Evolutionary conservation across 2,888 invertebrate genomes (phyloP).

Genomic region (Fragum sueziense): DNA sequence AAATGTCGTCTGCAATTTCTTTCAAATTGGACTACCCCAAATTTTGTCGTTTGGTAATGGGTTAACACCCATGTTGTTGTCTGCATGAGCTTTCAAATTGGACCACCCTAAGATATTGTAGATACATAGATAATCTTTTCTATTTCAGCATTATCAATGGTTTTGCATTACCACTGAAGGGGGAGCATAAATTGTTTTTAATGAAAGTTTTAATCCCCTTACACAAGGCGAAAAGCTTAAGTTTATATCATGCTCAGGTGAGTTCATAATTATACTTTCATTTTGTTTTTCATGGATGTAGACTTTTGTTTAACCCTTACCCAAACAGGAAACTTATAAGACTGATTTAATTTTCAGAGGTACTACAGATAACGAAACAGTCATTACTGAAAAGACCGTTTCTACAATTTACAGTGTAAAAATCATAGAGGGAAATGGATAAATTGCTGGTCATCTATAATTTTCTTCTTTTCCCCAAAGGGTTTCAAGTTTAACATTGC

Average conservation of each 20-base stretch:
- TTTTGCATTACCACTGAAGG: constrained; percentile 98
- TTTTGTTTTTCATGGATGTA: background rate
- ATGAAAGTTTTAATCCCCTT: constrained; percentile 96
- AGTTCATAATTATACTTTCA: constrained; percentile 11
- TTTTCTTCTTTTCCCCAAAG: background rate
- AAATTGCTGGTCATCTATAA: background rate
- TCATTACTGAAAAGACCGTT: background rate
- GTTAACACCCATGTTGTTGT: too few species aligned
- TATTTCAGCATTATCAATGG: constrained; percentile 96
- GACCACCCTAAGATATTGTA: too few species aligned
- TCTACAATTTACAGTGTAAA: background rate
- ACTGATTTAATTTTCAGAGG: too few species aligned
- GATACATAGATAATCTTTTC: background rate
- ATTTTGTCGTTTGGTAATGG: too few species aligned
- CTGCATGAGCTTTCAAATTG: too few species aligned
- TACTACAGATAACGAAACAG: background rate
- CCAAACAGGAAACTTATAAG: too few species aligned
- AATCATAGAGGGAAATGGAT: background rate
- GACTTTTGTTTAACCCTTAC: too few species aligned
- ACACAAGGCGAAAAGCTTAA: constrained; percentile 97
- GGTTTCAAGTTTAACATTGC: background rate
- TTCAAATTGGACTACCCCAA: too few species aligned
- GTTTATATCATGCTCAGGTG: constrained; percentile 93
- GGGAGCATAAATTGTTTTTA: constrained; percentile 98
- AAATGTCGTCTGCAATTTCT: too few species aligned